Conservation (phyloP, 2,797 vertebrate genomes). For the Schizopygopsis pylzovi region DNA sequence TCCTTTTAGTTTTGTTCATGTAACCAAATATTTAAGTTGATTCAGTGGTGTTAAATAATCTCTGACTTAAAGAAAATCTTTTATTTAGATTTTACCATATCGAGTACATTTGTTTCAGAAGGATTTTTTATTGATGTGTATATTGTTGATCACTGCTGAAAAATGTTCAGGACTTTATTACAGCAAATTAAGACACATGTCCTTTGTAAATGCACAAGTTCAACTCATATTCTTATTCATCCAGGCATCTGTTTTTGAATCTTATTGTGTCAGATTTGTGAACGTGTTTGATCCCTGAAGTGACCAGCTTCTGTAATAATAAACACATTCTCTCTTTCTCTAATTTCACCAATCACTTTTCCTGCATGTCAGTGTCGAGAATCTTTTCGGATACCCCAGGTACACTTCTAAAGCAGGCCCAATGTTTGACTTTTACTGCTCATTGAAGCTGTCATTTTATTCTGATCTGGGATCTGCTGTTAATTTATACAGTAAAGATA, state of each 20-base stretch:
- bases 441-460: constrained; percentile 15
- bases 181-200: neutral
- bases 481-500: neutral
- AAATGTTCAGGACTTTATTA: neutral
- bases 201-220: neutral
- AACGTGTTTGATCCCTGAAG: constrained; percentile 4
- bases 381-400: constrained; percentile 80
- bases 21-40: neutral
- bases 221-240: constrained; percentile 4
- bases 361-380: constrained; percentile 84
- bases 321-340: constrained; percentile 30
- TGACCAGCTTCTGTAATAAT: constrained; percentile 24
- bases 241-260: neutral
- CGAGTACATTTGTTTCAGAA: neutral
- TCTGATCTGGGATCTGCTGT: neutral
- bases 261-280: neutral
- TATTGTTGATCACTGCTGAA: neutral
- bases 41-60: neutral
- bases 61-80: neutral
- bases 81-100: neutral
- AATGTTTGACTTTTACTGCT: constrained; percentile 72
- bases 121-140: neutral
- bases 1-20: neutral
- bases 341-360: constrained; percentile 51
- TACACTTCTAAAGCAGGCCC: constrained; percentile 70